These are phyloP conservation scores for Drosophila pallidifrons DNA, from an alignment of 1,140 invertebrate species.

Conservation along the genomic window DNA sequence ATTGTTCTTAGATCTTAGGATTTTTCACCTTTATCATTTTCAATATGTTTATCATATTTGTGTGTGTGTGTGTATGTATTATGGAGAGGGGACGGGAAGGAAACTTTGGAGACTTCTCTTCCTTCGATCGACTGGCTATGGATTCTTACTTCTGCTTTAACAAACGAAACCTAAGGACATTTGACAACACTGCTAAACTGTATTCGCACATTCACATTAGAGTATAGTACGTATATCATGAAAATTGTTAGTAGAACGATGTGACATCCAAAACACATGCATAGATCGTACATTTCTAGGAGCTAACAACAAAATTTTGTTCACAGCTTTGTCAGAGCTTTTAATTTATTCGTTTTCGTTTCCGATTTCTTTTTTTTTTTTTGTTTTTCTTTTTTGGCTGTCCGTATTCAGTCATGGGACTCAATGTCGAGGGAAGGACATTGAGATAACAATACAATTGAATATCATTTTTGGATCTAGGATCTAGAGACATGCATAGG, in stretches of 20 bases:
- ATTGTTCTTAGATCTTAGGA: constrained; percentile 75
- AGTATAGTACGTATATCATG: constrained; percentile 15
- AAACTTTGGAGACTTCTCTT: background rate
- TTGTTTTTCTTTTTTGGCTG: background rate
- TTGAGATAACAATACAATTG: background rate
- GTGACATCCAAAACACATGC: constrained; percentile 17
- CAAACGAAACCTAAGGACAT: constrained; percentile 37
- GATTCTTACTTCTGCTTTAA: background rate
- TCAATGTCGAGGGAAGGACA: background rate
- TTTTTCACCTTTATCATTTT: constrained; percentile 63
- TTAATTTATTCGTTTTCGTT: background rate
- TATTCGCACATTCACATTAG: constrained; percentile 6
- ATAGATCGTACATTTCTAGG: constrained; percentile 15
- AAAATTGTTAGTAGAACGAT: constrained; percentile 15
- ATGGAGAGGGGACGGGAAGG: no score
- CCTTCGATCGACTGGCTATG: background rate
- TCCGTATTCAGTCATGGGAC: constrained; percentile 6
- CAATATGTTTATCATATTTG: constrained; percentile 13
- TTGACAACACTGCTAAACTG: constrained; percentile 15
- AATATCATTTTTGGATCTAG: constrained; percentile 8
- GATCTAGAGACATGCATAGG: constrained; percentile 21
- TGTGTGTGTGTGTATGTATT: background rate
- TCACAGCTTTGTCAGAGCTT: constrained; percentile 8
- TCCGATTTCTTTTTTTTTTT: background rate
- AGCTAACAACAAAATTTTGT: constrained; percentile 11